Conservation (phyloP, 1,140 invertebrate species). For the Lordiphosa clarofinis region DNA sequence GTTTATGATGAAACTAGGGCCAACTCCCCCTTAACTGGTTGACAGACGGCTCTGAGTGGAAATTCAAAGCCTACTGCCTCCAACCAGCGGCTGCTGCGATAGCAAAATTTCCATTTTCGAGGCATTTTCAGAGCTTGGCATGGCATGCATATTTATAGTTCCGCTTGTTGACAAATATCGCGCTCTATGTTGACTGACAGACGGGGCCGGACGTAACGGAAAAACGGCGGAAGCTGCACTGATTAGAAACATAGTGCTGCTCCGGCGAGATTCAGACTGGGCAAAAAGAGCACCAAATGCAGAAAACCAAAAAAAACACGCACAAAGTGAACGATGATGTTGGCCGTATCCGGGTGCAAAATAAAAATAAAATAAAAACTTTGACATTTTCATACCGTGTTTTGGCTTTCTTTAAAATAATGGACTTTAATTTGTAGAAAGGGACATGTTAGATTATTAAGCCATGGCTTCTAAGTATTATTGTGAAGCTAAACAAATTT, state of each 20-base stretch:
- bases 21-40: too few species aligned
- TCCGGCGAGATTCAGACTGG: constrained; percentile 31
- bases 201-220: constrained; percentile 10
- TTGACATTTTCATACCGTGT: constrained; percentile 36
- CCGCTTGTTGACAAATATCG: constrained; percentile 76
- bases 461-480: too few species aligned
- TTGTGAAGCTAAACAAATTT: too few species aligned
- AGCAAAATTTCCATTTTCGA: constrained; percentile 14
- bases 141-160: constrained; percentile 74
- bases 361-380: constrained; percentile 8
- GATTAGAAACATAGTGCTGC: constrained; percentile 68
- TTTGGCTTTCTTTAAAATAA: too few species aligned
- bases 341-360: constrained; percentile 1
- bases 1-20: too few species aligned
- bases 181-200: constrained; percentile 61
- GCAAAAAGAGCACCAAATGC: constrained; percentile 13
- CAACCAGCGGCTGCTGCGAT: not conserved
- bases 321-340: not conserved
- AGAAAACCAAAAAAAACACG: constrained; percentile 18
- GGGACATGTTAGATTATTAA: too few species aligned
- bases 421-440: too few species aligned
- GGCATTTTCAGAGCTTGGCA: not conserved
- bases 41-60: constrained; percentile 35
- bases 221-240: constrained; percentile 62
- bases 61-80: constrained; percentile 48